Evolutionary conservation across 2,797 vertebrate genomes (phyloP).

Genomic region (Enoplosus armatus): DNA sequence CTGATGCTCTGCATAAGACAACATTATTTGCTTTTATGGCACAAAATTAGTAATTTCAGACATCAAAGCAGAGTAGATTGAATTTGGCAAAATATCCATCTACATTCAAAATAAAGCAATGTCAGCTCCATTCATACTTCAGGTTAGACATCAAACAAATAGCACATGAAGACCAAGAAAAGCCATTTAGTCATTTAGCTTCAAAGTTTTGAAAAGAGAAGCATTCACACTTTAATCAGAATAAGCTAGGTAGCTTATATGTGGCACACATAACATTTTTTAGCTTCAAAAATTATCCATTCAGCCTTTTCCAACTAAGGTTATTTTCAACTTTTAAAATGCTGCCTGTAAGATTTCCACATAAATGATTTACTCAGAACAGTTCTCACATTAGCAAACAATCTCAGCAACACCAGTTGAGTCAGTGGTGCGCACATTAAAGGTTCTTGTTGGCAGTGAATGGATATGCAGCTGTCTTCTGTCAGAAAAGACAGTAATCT

Average conservation of each 20-base stretch:
- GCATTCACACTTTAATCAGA: slow-evolving; percentile 58
- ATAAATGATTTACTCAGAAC: slow-evolving; percentile 4
- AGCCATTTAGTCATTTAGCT: slow-evolving; percentile 74
- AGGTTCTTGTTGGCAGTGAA: neutral
- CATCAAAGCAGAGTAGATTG: slow-evolving; percentile 80
- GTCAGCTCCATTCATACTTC: slow-evolving; percentile 60
- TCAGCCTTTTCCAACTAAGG: slow-evolving; percentile 12
- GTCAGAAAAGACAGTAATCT: neutral
- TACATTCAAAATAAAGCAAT: slow-evolving; percentile 64
- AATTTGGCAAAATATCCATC: slow-evolving; percentile 70
- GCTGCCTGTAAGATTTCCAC: neutral
- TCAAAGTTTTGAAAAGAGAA: slow-evolving; percentile 70
- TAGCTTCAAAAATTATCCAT: slow-evolving; percentile 4
- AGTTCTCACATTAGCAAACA: neutral
- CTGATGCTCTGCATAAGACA: slow-evolving; percentile 29
- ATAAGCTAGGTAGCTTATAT: neutral
- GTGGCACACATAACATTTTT: neutral
- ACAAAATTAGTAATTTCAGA: slow-evolving; percentile 74
- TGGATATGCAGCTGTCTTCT: neutral
- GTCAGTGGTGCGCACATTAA: neutral
- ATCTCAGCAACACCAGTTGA: neutral
- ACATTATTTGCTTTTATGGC: slow-evolving; percentile 65
- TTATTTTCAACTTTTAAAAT: slow-evolving; percentile 13
- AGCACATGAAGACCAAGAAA: slow-evolving; percentile 54
- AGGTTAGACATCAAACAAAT: slow-evolving; percentile 77